Evolutionary conservation across 30 jellyfish, hydroid and myxozoan genomes (phyloP), one percentile per base, ranked within the genome.

Genomic region (Morbakka virulenta): DNA sequence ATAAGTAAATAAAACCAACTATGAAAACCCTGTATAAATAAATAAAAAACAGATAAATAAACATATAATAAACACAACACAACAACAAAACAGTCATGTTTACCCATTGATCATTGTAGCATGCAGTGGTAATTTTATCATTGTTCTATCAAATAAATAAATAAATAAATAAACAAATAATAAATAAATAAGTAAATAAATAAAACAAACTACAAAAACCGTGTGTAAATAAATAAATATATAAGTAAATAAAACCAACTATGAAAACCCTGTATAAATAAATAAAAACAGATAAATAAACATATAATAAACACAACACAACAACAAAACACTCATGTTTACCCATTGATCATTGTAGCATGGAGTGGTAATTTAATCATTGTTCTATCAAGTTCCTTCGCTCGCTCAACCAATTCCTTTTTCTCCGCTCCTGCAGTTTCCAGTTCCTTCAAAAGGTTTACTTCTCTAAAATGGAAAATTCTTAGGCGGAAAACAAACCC

Each of bases 291-390:
- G n/a, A n/a, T n/a, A n/a, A n/a, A n/a, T n/a, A n/a, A n/a, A n/a
- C n/a, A n/a, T n/a, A n/a, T n/a, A n/a, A n/a, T n/a, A n/a, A n/a
- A n/a, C n/a, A n/a, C n/a, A n/a, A n/a, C n/a, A n/a, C n/a, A n/a
- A n/a, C 9, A 12, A 57, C 12, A n/a, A n/a, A n/a, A n/a, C n/a
- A n/a, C n/a, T n/a, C n/a, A n/a, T n/a, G 3, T 31, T 61, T 32
- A 84, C 97, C 96, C 79, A 77, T 90, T 80, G 0, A 90, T 78
- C 71, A 90, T 50, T 3, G 95, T 67, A 2, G 89, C 72, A 65
- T 90, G 97, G 28, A 90, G 69, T 1, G 97, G 97, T 27, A 50
- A 47, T 21, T 82, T 90, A 49, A 90, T 95, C 76, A 90, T 78
- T 4, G 49, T 50, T 21, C 50, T 30, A 24, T 90, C 97, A 1